Percentiles rank a stretch among this genome's conserved stretches.
Evolutionary conservation across 2,113 vertebrate genomes (phyloP).

Genomic region (Neotragus moschatus): DNA sequence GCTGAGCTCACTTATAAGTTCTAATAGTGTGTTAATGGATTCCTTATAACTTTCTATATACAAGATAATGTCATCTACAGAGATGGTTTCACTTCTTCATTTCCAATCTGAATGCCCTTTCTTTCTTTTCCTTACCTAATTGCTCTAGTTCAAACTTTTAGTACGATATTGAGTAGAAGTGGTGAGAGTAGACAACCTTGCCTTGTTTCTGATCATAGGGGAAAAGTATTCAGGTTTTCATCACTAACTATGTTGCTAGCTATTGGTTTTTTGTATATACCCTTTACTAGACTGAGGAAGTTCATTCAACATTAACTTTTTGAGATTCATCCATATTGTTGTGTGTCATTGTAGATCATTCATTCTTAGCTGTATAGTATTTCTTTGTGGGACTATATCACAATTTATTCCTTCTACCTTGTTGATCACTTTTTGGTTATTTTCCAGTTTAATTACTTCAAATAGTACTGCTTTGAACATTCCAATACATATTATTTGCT

Average conservation of each 20-base stretch:
- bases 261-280: background rate
- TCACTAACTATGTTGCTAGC: background rate
- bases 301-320: background rate
- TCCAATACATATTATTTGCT: background rate
- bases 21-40: background rate
- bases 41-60: background rate
- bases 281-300: background rate
- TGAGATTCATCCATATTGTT: background rate
- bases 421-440: background rate
- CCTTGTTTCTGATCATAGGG: background rate
- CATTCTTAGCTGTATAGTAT: background rate
- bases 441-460: background rate
- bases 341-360: background rate
- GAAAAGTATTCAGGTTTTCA: background rate
- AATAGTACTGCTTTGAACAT: background rate
- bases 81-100: background rate
- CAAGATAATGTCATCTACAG: background rate
- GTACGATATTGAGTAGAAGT: background rate
- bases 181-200: background rate
- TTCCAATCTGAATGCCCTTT: background rate
- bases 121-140: background rate
- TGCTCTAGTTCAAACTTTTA: background rate
- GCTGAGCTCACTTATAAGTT: background rate
- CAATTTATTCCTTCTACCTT: background rate
- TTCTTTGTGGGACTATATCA: background rate